These are phyloP conservation scores for Jaculus jaculus DNA, from an alignment of 2,113 vertebrate genomes.

Conservation along the genomic window DNA sequence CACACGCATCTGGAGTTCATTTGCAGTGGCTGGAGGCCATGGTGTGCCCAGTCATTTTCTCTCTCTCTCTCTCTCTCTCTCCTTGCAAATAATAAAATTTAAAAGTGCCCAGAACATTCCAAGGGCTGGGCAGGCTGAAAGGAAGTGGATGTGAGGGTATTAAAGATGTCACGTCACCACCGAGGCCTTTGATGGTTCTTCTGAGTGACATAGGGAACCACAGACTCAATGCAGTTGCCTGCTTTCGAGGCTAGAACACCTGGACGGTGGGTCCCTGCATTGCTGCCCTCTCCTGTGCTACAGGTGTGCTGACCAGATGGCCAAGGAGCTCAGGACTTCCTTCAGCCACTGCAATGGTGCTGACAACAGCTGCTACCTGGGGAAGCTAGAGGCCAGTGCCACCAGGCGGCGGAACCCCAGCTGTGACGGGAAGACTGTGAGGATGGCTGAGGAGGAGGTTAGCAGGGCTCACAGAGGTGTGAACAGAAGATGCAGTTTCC, in stretches of 20 bases:
- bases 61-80: too few species aligned
- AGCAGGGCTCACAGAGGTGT: neutral
- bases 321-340: conserved; percentile 84
- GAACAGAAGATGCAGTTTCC: neutral
- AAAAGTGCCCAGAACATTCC: neutral
- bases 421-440: conserved; percentile 75
- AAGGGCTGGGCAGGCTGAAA: neutral
- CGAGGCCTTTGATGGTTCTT: neutral
- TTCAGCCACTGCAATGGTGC: conserved; percentile 79
- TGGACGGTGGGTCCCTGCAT: too few species aligned
- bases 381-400: conserved; percentile 84
- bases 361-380: conserved; percentile 77
- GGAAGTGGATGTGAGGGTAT: neutral
- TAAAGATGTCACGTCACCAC: neutral
- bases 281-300: neutral
- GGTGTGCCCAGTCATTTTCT: too few species aligned
- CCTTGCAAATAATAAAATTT: neutral
- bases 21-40: too few species aligned
- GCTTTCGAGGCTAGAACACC: too few species aligned
- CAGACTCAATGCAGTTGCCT: rapidly evolving
- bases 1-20: too few species aligned
- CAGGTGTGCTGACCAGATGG: conserved; percentile 89
- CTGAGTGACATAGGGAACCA: neutral
- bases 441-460: conserved; percentile 89
- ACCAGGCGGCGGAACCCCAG: conserved; percentile 84